A percentile compares a stretch with the other conserved stretches of the same genome.
Conservation (phyloP, 2,888 invertebrate species). For the Copidosoma aretas region DNA sequence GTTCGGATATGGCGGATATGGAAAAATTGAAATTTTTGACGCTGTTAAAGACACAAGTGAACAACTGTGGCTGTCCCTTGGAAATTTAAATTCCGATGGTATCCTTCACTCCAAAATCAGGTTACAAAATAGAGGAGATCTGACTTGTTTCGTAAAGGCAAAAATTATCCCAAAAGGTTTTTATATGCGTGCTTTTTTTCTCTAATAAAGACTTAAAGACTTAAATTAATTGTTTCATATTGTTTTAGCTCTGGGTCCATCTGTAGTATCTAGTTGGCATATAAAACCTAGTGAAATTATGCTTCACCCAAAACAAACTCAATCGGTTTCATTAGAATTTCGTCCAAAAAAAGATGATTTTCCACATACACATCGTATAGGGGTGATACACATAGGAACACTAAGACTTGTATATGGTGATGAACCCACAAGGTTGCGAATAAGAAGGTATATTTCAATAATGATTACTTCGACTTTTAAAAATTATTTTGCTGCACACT, state of each 20-base stretch:
- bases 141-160: constrained; percentile 65
- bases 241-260: constrained; percentile 55
- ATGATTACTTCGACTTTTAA: background rate
- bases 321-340: constrained; percentile 61
- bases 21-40: constrained; percentile 64
- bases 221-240: background rate
- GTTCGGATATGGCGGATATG: constrained; percentile 69
- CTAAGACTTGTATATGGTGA: constrained; percentile 65
- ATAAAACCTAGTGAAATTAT: constrained; percentile 63
- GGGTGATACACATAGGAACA: constrained; percentile 62
- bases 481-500: background rate
- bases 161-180: constrained; percentile 58
- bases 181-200: constrained; percentile 8
- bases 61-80: constrained; percentile 67
- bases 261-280: constrained; percentile 55
- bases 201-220: no score
- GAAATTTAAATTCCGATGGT: constrained; percentile 64
- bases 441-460: constrained; percentile 51
- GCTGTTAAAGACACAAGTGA: constrained; percentile 67
- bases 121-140: constrained; percentile 67
- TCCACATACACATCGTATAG: constrained; percentile 56
- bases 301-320: constrained; percentile 60
- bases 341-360: constrained; percentile 64
- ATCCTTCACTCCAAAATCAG: constrained; percentile 63
- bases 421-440: constrained; percentile 63